These are phyloP conservation scores for Oriolus oriolus DNA, from an alignment of 2,113 vertebrate species.

Conservation along the genomic window DNA sequence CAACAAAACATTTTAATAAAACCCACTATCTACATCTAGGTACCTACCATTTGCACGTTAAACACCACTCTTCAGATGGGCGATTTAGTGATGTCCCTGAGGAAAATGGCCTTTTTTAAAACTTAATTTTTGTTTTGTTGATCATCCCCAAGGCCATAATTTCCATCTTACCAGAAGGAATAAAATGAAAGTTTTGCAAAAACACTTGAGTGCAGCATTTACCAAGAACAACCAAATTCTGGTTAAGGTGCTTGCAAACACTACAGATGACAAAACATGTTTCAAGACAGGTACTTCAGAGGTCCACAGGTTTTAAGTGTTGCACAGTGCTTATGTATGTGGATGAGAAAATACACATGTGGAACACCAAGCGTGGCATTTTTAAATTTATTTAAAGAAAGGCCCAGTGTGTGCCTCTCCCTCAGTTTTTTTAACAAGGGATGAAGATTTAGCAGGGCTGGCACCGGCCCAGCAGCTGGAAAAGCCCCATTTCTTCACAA, in stretches of 20 bases:
- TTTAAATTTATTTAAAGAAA: not conserved
- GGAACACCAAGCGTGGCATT: fast-evolving
- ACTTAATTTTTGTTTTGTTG: not conserved
- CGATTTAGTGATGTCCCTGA: not conserved
- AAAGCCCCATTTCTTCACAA: not conserved
- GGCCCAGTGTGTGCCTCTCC: not conserved
- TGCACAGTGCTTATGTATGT: not conserved
- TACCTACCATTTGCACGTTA: not conserved
- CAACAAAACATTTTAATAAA: not conserved
- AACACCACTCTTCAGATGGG: not conserved
- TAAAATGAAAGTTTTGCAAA: not conserved
- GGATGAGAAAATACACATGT: not conserved
- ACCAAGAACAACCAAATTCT: not conserved
- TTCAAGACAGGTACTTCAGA: not conserved
- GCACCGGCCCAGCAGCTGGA: not conserved
- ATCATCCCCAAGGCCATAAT: not conserved
- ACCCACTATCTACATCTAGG: not conserved
- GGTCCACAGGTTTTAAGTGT: not conserved
- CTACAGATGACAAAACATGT: not conserved
- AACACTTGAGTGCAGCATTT: not conserved
- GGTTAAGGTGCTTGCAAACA: not conserved
- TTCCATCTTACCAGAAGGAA: not conserved
- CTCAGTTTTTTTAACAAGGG: not conserved
- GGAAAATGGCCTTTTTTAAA: not conserved
- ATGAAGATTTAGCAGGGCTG: not conserved